Evolutionary conservation across 1,140 invertebrate genomes (phyloP).

Genomic region (Drosophila santomea): DNA sequence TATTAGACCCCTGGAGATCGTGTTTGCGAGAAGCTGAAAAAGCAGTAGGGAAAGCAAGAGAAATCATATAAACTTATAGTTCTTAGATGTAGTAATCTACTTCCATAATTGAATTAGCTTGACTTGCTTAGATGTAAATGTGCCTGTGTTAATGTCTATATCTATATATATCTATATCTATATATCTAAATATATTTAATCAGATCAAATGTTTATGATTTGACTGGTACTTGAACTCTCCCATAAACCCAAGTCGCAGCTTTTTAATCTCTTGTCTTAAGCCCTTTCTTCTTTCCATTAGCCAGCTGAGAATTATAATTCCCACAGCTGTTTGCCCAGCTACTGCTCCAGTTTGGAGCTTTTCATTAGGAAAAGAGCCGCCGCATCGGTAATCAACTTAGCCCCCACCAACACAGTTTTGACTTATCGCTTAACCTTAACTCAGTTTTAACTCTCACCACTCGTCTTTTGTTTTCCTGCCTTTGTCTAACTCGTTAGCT

Average conservation of each 20-base stretch:
- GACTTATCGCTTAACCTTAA: conserved; percentile 65
- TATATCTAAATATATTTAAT: too few species aligned
- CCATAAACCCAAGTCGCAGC: too few species aligned
- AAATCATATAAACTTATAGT: conserved; percentile 12
- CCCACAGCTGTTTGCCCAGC: conserved; percentile 27
- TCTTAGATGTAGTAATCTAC: background rate
- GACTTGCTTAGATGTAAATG: too few species aligned
- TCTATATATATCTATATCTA: too few species aligned
- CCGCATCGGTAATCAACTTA: conserved; percentile 30
- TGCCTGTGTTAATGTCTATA: too few species aligned
- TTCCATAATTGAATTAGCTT: background rate
- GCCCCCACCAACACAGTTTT: conserved; percentile 31
- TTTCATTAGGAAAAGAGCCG: conserved; percentile 44
- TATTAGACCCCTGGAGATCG: conserved; percentile 26
- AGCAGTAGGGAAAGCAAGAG: conserved; percentile 12
- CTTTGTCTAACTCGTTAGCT: conserved; percentile 18
- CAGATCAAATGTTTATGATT: too few species aligned
- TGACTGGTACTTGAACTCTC: too few species aligned
- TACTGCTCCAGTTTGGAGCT: conserved; percentile 35
- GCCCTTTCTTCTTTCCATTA: conserved; percentile 8
- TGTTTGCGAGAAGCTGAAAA: conserved; percentile 2
- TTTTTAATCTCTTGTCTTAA: background rate
- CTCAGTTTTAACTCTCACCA: conserved; percentile 42
- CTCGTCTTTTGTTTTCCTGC: conserved; percentile 28
- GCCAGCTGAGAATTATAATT: conserved; percentile 17